phyloP scores from a whole-genome alignment of 2,888 invertebrate species.

The Pantelozetes paolii region DNA sequence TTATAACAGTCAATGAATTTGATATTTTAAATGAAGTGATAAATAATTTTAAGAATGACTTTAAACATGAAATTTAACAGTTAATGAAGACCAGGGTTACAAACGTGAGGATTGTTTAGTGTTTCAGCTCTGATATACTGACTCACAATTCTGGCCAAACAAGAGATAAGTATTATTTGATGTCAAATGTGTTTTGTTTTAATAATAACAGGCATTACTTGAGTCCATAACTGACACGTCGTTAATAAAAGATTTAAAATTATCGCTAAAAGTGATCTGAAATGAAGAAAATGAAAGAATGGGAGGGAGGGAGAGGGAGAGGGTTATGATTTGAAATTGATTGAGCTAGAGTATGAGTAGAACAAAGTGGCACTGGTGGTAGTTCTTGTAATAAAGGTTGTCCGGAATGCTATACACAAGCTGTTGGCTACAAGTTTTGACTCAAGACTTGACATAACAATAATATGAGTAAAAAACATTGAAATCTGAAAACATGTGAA shows the following conservation, averaged over 20 bases:
- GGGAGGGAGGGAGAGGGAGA: not conserved
- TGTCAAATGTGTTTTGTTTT: not conserved
- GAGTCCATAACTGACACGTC: slow-evolving; percentile 13
- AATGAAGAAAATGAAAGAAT: not conserved
- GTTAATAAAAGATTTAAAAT: slow-evolving; percentile 1
- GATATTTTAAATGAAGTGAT: no score
- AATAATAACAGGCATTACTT: not conserved
- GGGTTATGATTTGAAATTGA: not conserved
- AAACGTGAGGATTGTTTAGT: no score
- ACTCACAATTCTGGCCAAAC: no score
- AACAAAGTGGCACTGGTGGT: not conserved
- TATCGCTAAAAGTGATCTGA: not conserved
- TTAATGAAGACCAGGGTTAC: no score
- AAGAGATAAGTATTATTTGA: not conserved
- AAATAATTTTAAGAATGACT: no score
- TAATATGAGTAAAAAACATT: not conserved
- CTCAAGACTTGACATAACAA: not conserved
- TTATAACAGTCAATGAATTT: no score
- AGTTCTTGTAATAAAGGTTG: no score
- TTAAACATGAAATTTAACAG: no score
- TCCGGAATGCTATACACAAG: not conserved
- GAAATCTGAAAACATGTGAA: slow-evolving; percentile 11
- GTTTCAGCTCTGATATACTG: no score
- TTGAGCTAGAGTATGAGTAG: not conserved
- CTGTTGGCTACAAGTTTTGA: slow-evolving; percentile 15